Percentiles rank a stretch among this genome's conserved stretches.
These are phyloP conservation scores for Eleutherodactylus coqui DNA, from an alignment of 2,797 vertebrate species.

Conservation along the genomic window DNA sequence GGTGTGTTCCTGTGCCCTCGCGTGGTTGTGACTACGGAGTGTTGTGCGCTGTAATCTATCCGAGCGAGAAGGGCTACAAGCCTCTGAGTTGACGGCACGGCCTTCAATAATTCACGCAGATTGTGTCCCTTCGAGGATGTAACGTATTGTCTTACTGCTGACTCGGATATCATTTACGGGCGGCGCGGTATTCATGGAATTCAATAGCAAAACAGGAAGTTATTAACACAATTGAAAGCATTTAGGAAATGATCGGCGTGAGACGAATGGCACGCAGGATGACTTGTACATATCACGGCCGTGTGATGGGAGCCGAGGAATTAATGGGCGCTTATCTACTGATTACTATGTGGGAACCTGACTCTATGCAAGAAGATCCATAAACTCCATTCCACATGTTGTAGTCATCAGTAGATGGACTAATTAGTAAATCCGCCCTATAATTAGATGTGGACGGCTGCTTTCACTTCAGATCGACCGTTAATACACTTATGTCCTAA, in stretches of 20 bases:
- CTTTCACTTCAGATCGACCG: no score
- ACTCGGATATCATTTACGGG: slow-evolving; percentile 24
- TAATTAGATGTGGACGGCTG: neutral
- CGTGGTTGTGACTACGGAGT: neutral
- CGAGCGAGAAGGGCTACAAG: neutral
- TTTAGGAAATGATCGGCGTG: slow-evolving; percentile 11
- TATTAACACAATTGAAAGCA: slow-evolving; percentile 17
- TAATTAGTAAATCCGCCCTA: neutral
- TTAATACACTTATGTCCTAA: no score
- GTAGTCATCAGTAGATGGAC: neutral
- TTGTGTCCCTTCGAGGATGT: neutral
- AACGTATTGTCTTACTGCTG: slow-evolving; percentile 18
- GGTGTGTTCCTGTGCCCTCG: no score
- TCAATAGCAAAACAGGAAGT: slow-evolving; percentile 46
- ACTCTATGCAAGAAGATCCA: no score
- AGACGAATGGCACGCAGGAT: slow-evolving; percentile 25
- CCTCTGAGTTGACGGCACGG: neutral
- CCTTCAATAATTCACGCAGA: slow-evolving; percentile 1
- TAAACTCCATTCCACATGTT: neutral
- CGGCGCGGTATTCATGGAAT: slow-evolving; percentile 12
- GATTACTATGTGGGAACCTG: neutral
- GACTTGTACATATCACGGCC: slow-evolving; percentile 11
- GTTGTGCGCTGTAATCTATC: neutral
- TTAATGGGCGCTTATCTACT: neutral
- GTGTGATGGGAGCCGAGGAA: slow-evolving; percentile 15